Conservation (phyloP, 1,140 invertebrate genomes). For the Oryctes rhinoceros region DNA sequence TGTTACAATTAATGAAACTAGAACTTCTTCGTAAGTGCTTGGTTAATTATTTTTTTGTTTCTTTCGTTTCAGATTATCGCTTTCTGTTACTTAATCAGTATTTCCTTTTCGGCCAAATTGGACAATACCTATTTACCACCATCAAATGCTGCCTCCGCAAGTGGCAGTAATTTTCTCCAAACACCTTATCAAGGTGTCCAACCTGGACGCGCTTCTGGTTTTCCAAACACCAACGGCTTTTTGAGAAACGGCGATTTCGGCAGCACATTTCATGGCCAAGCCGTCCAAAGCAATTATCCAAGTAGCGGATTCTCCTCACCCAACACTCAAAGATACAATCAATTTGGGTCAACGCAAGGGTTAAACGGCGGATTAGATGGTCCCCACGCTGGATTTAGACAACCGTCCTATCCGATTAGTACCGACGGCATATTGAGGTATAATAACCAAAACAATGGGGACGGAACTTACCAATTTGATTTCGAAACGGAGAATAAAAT, state of each 20-base stretch:
- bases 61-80: constrained; percentile 23
- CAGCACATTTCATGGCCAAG: background rate
- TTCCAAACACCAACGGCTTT: background rate
- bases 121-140: constrained; percentile 55
- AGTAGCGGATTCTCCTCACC: constrained; percentile 1
- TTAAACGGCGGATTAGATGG: background rate
- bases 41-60: background rate
- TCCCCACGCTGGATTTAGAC: background rate
- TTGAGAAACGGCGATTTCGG: background rate
- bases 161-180: constrained; percentile 25
- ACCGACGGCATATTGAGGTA: constrained; percentile 59
- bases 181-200: constrained; percentile 29
- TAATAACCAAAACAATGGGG: constrained; percentile 64
- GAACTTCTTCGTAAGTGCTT: too few species aligned
- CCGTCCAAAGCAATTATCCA: background rate
- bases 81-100: constrained; percentile 44
- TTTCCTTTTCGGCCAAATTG: constrained; percentile 43
- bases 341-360: background rate
- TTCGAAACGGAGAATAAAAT: constrained; percentile 66
- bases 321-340: background rate
- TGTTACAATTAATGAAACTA: too few species aligned
- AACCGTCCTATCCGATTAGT: background rate
- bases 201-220: background rate
- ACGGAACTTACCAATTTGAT: constrained; percentile 64
- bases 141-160: background rate